Percentiles rank a stretch among this genome's conserved stretches.
Conservation (phyloP, 2,113 vertebrate species). For the Heliornis fulica region DNA sequence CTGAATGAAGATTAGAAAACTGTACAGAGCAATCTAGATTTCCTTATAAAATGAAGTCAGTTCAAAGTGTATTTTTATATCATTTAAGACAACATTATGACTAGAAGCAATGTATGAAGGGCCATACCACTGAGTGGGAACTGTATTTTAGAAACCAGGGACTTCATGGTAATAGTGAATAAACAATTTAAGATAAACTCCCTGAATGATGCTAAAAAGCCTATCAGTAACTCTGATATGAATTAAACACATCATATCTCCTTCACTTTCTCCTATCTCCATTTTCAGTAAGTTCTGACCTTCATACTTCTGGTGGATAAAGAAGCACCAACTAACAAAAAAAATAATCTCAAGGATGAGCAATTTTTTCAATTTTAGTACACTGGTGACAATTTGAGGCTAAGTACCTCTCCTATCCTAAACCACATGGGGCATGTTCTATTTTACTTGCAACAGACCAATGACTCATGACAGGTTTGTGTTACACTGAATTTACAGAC, state of each 20-base stretch:
- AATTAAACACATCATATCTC: background rate
- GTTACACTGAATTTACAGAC: background rate
- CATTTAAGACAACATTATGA: background rate
- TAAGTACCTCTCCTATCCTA: background rate
- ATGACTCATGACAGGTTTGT: background rate
- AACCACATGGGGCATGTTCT: rapidly evolving
- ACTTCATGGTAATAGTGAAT: background rate
- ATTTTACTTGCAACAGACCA: background rate
- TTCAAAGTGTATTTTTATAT: background rate
- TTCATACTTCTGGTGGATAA: background rate
- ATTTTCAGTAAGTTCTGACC: background rate
- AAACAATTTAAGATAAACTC: background rate
- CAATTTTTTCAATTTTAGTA: background rate
- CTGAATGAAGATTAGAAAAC: background rate
- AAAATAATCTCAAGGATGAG: background rate
- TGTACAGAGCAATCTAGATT: background rate
- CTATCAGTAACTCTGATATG: background rate
- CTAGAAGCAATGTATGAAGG: background rate
- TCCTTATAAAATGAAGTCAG: background rate
- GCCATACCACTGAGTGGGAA: background rate
- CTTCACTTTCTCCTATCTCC: background rate
- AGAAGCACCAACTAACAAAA: background rate
- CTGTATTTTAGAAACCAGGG: background rate
- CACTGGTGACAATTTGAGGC: background rate
- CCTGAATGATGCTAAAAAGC: background rate